Evolutionary conservation across 2,113 vertebrate species (phyloP).

Genomic region (Nycticryphes semicollaris): DNA sequence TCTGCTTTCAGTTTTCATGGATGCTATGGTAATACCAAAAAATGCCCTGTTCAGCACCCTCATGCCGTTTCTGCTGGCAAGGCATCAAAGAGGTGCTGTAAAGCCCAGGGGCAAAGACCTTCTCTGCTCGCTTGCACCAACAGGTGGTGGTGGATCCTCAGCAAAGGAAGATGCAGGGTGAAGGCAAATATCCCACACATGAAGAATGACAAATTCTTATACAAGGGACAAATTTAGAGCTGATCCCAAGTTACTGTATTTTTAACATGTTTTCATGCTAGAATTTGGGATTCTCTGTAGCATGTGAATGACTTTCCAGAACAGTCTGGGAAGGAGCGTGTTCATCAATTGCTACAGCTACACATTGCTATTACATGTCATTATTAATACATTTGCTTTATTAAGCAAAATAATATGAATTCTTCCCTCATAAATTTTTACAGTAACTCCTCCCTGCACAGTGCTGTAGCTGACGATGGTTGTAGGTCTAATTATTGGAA

Average conservation of each 20-base stretch:
- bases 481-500: constrained; percentile 47
- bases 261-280: not conserved
- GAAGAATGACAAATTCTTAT: not conserved
- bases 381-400: not conserved
- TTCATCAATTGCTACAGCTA: not conserved
- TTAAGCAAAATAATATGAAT: constrained; percentile 1
- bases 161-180: not conserved
- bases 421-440: not conserved
- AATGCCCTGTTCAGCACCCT: not conserved
- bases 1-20: not conserved
- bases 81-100: not conserved
- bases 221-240: not conserved
- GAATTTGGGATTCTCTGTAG: not conserved
- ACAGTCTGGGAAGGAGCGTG: not conserved
- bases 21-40: not conserved
- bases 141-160: not conserved
- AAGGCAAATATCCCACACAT: not conserved
- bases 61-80: not conserved
- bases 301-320: not conserved
- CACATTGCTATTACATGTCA: not conserved
- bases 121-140: not conserved
- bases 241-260: not conserved
- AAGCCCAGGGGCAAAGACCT: not conserved
- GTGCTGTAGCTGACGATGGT: not conserved
- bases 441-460: not conserved